A percentile compares a stretch with the other conserved stretches of the same genome.
Conservation (phyloP, 2,797 vertebrate species). For the Catharus ustulatus region DNA sequence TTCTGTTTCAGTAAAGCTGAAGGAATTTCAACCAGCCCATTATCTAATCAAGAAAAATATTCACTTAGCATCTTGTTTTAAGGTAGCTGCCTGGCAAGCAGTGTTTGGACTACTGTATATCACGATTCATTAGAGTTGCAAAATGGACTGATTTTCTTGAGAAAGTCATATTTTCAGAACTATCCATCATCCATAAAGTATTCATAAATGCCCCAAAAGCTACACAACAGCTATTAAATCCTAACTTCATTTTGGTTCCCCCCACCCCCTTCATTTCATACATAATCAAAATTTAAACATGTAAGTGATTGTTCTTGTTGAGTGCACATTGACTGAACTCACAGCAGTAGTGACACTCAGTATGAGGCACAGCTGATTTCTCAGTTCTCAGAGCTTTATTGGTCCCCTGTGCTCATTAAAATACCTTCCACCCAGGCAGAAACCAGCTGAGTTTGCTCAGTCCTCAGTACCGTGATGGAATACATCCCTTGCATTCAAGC, state of each 20-base stretch:
- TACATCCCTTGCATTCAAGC: neutral
- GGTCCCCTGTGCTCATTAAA: neutral
- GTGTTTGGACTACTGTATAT: constrained; percentile 65
- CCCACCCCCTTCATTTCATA: neutral
- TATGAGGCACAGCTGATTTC: neutral
- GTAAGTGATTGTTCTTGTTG: neutral
- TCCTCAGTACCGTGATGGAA: neutral
- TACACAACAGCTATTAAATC: constrained; percentile 35
- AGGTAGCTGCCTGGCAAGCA: constrained; percentile 72
- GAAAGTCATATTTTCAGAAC: constrained; percentile 64
- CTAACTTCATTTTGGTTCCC: neutral
- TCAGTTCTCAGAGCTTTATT: neutral
- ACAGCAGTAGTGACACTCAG: fast-evolving
- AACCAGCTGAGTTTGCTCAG: neutral
- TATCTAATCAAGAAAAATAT: constrained; percentile 79
- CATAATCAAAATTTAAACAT: neutral
- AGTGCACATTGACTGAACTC: neutral
- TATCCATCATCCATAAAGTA: constrained; percentile 65
- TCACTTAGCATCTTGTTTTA: constrained; percentile 74
- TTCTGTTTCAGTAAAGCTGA: constrained; percentile 77
- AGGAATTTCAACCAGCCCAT: constrained; percentile 77
- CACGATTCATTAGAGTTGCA: constrained; percentile 65
- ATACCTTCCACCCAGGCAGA: neutral
- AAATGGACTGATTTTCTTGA: constrained; percentile 66
- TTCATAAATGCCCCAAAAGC: constrained; percentile 24